Evolutionary conservation across 1,140 invertebrate genomes (phyloP).

Genomic region (Harlomillsia oculata): DNA sequence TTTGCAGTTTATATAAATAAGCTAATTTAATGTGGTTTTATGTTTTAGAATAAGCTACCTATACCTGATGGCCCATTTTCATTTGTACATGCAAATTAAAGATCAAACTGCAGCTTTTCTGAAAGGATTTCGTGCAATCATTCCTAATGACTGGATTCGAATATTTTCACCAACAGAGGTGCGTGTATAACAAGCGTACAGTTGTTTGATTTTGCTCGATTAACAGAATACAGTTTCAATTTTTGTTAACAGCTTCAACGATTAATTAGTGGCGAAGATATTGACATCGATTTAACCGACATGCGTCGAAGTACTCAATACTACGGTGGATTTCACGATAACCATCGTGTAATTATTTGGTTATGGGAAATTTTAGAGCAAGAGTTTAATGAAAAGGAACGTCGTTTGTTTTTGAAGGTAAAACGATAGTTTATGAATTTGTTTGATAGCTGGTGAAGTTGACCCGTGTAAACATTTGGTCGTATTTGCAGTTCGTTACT

Average conservation of each 20-base stretch:
- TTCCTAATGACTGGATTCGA: slow-evolving; percentile 88
- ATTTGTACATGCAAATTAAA: slow-evolving; percentile 93
- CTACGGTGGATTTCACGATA: slow-evolving; percentile 98
- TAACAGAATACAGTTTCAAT: not conserved
- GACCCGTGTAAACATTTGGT: no score
- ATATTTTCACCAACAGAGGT: slow-evolving; percentile 96
- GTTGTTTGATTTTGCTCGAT: not conserved
- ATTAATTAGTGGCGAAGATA: slow-evolving; percentile 83
- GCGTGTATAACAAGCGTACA: slow-evolving; percentile 27
- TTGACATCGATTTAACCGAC: slow-evolving; percentile 80
- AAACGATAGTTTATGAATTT: not conserved
- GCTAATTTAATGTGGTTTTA: not conserved
- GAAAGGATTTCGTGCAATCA: slow-evolving; percentile 87
- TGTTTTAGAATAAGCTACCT: slow-evolving; percentile 82
- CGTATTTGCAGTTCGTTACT: slow-evolving; percentile 84
- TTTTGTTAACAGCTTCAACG: slow-evolving; percentile 58
- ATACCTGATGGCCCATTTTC: slow-evolving; percentile 95
- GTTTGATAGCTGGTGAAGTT: no score
- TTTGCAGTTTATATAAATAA: not conserved
- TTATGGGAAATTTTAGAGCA: slow-evolving; percentile 96
- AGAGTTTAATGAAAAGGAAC: slow-evolving; percentile 86
- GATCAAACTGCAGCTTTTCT: slow-evolving; percentile 95
- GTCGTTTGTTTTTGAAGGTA: slow-evolving; percentile 84
- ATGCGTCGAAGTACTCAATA: slow-evolving; percentile 90
- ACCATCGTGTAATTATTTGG: slow-evolving; percentile 94